phyloP scores from a whole-genome alignment of 2,797 vertebrate species.

The Hyperoplus lanceolatus region DNA sequence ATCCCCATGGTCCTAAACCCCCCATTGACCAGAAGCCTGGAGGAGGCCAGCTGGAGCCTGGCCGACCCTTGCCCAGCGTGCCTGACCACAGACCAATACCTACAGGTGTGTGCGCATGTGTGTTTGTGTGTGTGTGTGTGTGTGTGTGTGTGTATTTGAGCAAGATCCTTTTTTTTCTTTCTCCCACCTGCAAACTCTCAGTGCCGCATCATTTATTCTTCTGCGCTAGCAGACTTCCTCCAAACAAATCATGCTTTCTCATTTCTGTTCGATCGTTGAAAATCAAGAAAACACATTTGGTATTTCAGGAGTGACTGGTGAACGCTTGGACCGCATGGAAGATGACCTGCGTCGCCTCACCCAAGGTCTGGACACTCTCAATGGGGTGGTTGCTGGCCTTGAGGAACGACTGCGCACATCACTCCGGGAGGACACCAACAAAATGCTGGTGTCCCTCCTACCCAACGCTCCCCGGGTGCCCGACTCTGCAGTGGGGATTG shows the following conservation, averaged over 20 bases:
- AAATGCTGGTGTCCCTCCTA: slow-evolving; percentile 88
- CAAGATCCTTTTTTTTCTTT: not conserved
- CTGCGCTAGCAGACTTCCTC: not conserved
- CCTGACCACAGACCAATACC: slow-evolving; percentile 82
- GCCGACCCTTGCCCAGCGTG: slow-evolving; percentile 78
- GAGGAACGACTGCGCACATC: slow-evolving; percentile 89
- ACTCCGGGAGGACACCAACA: slow-evolving; percentile 90
- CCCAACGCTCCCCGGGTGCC: slow-evolving; percentile 79
- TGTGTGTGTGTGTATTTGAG: not conserved
- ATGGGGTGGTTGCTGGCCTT: slow-evolving; percentile 86
- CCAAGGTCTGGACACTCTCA: slow-evolving; percentile 90
- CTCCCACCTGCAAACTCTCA: not conserved
- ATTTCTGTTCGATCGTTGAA: slow-evolving; percentile 8
- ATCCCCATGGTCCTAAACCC: slow-evolving; percentile 84
- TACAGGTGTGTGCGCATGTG: slow-evolving; percentile 43
- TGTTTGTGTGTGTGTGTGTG: not conserved
- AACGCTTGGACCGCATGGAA: slow-evolving; percentile 93
- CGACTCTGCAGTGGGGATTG: slow-evolving; percentile 88
- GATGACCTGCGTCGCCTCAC: slow-evolving; percentile 91
- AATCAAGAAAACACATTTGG: slow-evolving; percentile 87
- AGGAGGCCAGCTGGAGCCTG: slow-evolving; percentile 82
- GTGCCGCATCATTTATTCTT: not conserved
- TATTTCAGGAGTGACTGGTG: slow-evolving; percentile 87
- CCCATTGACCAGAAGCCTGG: slow-evolving; percentile 81
- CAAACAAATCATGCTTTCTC: not conserved